phyloP scores from a whole-genome alignment of 1,140 invertebrate genomes.

The Idris sp. region DNA sequence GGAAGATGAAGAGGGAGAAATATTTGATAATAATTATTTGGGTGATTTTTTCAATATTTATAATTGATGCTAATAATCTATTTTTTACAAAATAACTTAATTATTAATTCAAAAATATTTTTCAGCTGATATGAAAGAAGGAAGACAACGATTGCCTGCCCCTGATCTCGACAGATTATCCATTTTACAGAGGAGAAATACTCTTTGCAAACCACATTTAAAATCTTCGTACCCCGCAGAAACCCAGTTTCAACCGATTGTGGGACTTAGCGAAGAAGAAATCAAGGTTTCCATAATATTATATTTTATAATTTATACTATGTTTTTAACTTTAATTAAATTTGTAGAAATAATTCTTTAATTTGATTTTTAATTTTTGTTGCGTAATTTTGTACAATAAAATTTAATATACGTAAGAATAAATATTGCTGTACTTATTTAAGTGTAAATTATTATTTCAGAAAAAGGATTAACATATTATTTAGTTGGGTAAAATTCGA shows the following conservation, averaged over 20 bases:
- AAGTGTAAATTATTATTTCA: no score
- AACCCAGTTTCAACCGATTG: conserved; percentile 82
- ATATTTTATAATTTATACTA: conserved; percentile 14
- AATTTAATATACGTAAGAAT: no score
- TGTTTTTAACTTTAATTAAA: background rate
- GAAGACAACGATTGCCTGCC: conserved; percentile 61
- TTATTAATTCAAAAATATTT: conserved; percentile 15
- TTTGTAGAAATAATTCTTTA: conserved; percentile 1
- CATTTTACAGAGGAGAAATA: conserved; percentile 90
- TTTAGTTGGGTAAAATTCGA: no score
- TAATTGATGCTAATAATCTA: no score
- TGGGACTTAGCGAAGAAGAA: conserved; percentile 83
- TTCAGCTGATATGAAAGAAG: conserved; percentile 81
- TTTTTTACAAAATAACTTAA: no score
- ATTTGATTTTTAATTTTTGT: no score
- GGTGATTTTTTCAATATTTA: no score
- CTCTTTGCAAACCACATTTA: conserved; percentile 90
- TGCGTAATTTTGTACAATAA: no score
- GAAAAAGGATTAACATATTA: no score
- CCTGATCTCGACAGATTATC: conserved; percentile 78
- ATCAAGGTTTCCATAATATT: conserved; percentile 82
- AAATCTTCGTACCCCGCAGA: conserved; percentile 93
- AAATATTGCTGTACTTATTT: no score
- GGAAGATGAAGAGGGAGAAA: conserved; percentile 90
- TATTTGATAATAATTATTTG: conserved; percentile 86